Percentiles rank a stretch among this genome's conserved stretches.
These are phyloP conservation scores for Lysandra bellargus DNA, from an alignment of 2,888 invertebrate species.

Conservation along the genomic window DNA sequence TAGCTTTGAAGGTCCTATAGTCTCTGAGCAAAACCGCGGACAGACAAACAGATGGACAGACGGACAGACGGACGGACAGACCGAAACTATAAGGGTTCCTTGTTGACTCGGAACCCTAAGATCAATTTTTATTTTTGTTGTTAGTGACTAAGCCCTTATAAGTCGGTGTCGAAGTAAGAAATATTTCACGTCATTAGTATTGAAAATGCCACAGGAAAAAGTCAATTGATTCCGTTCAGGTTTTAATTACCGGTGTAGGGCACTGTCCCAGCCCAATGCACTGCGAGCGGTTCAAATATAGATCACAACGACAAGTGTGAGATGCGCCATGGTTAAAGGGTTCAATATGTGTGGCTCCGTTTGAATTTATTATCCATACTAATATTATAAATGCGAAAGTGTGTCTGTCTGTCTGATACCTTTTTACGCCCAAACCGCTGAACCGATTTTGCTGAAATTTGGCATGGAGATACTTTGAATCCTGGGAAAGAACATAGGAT, in stretches of 20 bases:
- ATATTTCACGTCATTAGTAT: conserved; percentile 1
- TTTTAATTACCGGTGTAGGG: neutral
- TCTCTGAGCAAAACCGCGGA: too few relatives aligned
- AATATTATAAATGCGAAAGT: too few relatives aligned
- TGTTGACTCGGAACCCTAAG: too few relatives aligned
- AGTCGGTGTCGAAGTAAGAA: neutral
- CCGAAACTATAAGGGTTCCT: too few relatives aligned
- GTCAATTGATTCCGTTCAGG: conserved; percentile 6
- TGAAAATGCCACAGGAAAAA: conserved; percentile 13
- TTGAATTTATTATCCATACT: neutral
- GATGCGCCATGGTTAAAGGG: neutral
- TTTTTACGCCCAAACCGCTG: too few relatives aligned
- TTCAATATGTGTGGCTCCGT: neutral
- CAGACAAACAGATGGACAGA: too few relatives aligned
- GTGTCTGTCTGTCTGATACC: too few relatives aligned
- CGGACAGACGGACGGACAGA: too few relatives aligned
- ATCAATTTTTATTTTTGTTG: neutral
- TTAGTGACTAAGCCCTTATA: neutral
- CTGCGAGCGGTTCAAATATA: neutral
- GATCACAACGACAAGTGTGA: neutral
- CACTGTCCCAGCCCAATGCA: neutral
- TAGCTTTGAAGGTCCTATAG: too few relatives aligned
- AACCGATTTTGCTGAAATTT: too few relatives aligned
- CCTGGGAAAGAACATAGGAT: too few relatives aligned
- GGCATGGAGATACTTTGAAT: too few relatives aligned